phyloP scores from a whole-genome alignment of 2,797 vertebrate genomes.

The Lacerta bilineata region DNA sequence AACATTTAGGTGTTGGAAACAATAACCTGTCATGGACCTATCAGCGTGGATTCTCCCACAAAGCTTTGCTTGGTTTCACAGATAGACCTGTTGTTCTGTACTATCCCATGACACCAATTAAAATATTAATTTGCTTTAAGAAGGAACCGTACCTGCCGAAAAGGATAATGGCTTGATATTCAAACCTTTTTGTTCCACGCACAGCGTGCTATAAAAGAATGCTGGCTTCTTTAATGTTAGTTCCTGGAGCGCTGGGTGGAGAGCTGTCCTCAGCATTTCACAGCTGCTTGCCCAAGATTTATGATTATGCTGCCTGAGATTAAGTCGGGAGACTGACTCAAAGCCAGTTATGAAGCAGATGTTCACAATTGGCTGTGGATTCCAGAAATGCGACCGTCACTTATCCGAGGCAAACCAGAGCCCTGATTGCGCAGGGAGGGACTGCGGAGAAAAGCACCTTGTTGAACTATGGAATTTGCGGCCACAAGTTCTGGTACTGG shows the following conservation, averaged over 20 bases:
- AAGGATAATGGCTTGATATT: conserved; percentile 47
- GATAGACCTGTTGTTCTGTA: conserved; percentile 52
- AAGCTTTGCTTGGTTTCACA: conserved; percentile 62
- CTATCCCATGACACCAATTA: conserved; percentile 55
- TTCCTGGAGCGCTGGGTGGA: conserved; percentile 24
- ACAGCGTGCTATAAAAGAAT: conserved; percentile 45
- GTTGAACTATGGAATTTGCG: too few species aligned
- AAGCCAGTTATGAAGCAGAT: conserved; percentile 8
- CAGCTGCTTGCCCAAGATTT: conserved; percentile 36
- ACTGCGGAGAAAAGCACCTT: too few species aligned
- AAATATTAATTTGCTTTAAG: conserved; percentile 58
- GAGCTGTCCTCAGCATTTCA: conserved; percentile 13
- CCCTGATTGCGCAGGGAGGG: too few species aligned
- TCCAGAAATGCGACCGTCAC: neutral
- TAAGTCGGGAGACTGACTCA: neutral
- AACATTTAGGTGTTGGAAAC: conserved; percentile 62
- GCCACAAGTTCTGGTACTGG: too few species aligned
- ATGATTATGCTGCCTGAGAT: conserved; percentile 28
- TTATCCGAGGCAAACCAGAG: neutral
- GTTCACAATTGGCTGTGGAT: neutral
- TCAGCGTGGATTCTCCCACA: conserved; percentile 69
- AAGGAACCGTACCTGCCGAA: conserved; percentile 26
- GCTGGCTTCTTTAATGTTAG: neutral
- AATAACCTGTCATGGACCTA: conserved; percentile 66
- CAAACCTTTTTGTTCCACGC: neutral